Base-by-base conservation (phyloP, 2,888 invertebrate genomes). In the Pimpla rufipes region DNA sequence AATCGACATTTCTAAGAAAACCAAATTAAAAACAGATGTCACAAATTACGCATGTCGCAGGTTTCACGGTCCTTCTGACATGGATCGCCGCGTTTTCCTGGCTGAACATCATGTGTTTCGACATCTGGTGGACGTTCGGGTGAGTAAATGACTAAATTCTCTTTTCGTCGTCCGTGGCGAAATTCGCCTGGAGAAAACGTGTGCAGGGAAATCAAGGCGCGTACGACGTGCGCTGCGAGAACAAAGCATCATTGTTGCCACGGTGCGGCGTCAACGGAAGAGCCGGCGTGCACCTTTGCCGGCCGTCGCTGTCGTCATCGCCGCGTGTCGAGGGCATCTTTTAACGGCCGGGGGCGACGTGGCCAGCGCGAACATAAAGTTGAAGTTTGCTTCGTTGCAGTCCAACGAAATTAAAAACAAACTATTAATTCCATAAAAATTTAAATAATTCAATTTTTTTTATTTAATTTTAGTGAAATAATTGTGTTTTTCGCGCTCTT, bases 101-200 rank as follows among this genome's bases (percentile, higher is more conserved):
- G 97, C 95, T 97, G 90, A 96, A 96, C 94, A 95, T 97, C 90
- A 97, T 96, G 95, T 96, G 96, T 92, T 96, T 96, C 94, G 97
- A 97, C 94, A 96, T 97, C 93, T 97, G 96, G 96, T 96, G 96
- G 95, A 97, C 96, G 89, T 96, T 97, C 93, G 96, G 96, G 97
- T 97, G 93, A 95, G 95, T 94, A 88, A 86, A 21, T 16, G n/a
- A n/a, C n/a, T n/a, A n/a, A n/a, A n/a, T n/a, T n/a, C n/a, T n/a
- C n/a, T 29, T 29, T 29, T 29, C 29, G 29, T 29, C 29, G 29
- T 29, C 3, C 3, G 29, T 29, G 29, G 29, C 2, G 2, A 29
- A 3, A 3, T 29, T 29, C 59, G 57, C 47, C 47, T 59, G 45
- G 18, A 57, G 57, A 76, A 67, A 66, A 66, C 64, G 64, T n/a